Base-by-base conservation (phyloP, 1,140 invertebrate genomes). In the Stratiolaelaps scimitus region DNA sequence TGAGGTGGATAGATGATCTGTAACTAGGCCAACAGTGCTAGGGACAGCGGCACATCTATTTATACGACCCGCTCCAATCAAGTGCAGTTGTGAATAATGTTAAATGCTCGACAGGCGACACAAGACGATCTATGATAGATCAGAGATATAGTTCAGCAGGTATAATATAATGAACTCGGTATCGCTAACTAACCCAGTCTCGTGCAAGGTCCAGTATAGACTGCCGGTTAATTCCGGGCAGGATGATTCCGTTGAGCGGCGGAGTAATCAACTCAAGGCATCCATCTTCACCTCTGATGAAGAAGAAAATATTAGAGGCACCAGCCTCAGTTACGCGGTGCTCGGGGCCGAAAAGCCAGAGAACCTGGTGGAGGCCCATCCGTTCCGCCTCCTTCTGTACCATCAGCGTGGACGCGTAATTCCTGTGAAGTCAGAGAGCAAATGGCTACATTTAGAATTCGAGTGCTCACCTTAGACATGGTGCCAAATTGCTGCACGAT, bases 241-340 rank as follows among this genome's bases (percentile, higher is more conserved):
- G 78, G 71, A 95, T 95, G n/a, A 78, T 66, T n/a, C 76, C 76
- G 67, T 76, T 72, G 43, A 82, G 69, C 19, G 91, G 88, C 19
- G 93, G 91, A 23, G 94, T 98, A 15, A 89, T 79, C 69, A 98
- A 75, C 78, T 94, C 90, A 78, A 84, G 85, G 75, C 93, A 92
- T 93, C 93, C 91, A 23, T 29, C 53, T 73, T 89, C 78, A 65
- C 91, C 84, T 74, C 97, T 91, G 67, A 85, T 81, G 74, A 84
- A 86, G 72, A 88, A 84, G 73, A 98, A 98, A 56, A 99, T 84
- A 73, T 99, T 99, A 95, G 99, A 98, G 7, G 94, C 92, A 46
- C 96, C 96, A 53, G 90, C 92, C 82, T 99, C 96, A 0, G 96
- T 98, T 1, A 99, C 72, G 74, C 94, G 83, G 74, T 95, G 84